Conservation (phyloP, 2,797 vertebrate species). For the Lagodon rhomboides region DNA sequence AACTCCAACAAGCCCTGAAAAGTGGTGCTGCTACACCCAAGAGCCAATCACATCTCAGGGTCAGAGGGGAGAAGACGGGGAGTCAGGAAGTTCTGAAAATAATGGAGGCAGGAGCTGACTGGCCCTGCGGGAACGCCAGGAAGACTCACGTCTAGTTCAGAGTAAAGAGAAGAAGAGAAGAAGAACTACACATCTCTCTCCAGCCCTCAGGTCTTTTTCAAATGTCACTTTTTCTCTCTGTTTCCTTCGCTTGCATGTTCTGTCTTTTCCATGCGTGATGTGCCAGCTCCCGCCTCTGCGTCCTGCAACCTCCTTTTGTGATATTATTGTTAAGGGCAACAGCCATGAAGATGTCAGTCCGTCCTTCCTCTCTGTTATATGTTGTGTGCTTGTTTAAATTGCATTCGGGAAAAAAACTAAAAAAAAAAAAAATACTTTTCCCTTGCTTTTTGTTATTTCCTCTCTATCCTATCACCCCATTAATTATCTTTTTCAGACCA, state of each 20-base stretch:
- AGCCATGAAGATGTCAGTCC: constrained; percentile 24
- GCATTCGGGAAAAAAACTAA: constrained; percentile 20
- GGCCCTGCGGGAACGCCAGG: constrained; percentile 60
- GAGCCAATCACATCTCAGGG: constrained; percentile 69
- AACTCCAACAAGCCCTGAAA: constrained; percentile 33
- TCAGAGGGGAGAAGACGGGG: constrained; percentile 60
- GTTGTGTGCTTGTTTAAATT: constrained; percentile 16
- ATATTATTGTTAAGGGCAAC: constrained; percentile 59
- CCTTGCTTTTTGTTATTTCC: neutral
- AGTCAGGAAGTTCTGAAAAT: constrained; percentile 61
- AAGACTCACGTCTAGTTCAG: constrained; percentile 61
- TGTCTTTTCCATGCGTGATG: constrained; percentile 43
- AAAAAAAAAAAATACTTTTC: no score
- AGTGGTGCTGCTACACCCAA: constrained; percentile 13
- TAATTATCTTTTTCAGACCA: constrained; percentile 8
- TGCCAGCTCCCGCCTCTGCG: constrained; percentile 22
- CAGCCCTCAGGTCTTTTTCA: constrained; percentile 63
- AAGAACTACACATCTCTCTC: constrained; percentile 43
- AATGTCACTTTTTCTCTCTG: constrained; percentile 70
- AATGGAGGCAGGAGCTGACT: constrained; percentile 52
- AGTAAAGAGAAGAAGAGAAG: constrained; percentile 16
- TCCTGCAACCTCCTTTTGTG: constrained; percentile 45
- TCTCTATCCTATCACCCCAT: neutral
- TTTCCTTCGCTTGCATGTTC: constrained; percentile 33
- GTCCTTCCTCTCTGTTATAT: constrained; percentile 18